phyloP scores from a whole-genome alignment of 2,888 invertebrate genomes.

The Pelosia muscerda region DNA sequence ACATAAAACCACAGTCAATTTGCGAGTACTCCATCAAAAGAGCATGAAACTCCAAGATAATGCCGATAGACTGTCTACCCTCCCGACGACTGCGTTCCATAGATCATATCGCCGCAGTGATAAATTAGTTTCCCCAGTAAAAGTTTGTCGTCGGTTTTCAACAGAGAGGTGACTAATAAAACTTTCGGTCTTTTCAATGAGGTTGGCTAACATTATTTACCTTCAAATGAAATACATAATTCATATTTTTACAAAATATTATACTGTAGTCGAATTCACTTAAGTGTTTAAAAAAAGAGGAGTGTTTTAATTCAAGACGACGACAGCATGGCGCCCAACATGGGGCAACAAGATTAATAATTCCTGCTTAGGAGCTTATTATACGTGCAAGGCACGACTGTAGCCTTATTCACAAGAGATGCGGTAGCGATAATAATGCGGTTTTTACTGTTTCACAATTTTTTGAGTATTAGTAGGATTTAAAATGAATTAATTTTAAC shows the following conservation, averaged over 20 bases:
- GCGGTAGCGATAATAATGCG: constrained; percentile 30
- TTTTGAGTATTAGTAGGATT: not conserved
- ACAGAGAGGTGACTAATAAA: constrained; percentile 48
- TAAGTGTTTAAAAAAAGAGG: constrained; percentile 32
- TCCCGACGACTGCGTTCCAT: constrained; percentile 59
- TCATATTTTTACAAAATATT: not conserved
- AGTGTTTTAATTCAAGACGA: constrained; percentile 48
- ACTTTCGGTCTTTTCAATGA: constrained; percentile 32
- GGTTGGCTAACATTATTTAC: constrained; percentile 22
- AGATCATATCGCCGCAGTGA: constrained; percentile 71
- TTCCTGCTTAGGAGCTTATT: constrained; percentile 60
- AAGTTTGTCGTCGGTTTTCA: constrained; percentile 58
- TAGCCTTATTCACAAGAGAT: constrained; percentile 43
- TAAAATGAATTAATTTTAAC: not conserved
- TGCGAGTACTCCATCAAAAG: constrained; percentile 61
- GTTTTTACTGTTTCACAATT: not conserved
- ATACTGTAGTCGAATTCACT: constrained; percentile 17
- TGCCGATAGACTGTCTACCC: constrained; percentile 48
- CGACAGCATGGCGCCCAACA: constrained; percentile 68
- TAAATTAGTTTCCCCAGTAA: constrained; percentile 71
- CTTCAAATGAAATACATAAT: not conserved
- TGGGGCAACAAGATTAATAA: constrained; percentile 66
- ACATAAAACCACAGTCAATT: constrained; percentile 50
- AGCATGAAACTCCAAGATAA: constrained; percentile 55
- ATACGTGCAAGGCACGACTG: constrained; percentile 49